These are phyloP conservation scores for Pipistrellus pygmaeus DNA, from an alignment of 2,797 vertebrate genomes.

Conservation along the genomic window DNA sequence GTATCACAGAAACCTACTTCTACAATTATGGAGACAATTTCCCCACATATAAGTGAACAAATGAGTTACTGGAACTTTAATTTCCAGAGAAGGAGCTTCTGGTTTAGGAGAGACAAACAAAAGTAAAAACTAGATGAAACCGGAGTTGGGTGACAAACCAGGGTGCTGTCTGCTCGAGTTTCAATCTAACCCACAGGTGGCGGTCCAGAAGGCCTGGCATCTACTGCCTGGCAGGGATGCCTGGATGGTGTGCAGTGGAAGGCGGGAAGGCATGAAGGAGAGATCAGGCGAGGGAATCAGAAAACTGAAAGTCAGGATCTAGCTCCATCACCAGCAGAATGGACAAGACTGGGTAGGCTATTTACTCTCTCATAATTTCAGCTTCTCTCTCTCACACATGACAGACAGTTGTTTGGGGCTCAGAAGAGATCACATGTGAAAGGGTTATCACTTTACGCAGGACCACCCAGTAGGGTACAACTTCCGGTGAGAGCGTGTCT, in stretches of 20 bases:
- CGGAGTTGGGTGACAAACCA: background rate
- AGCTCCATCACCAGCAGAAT: background rate
- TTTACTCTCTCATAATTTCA: background rate
- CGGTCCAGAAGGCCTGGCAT: background rate
- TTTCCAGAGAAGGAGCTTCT: conserved; percentile 37
- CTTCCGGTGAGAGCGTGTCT: background rate
- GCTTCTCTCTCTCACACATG: conserved; percentile 24
- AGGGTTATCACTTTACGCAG: background rate
- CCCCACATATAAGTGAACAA: background rate
- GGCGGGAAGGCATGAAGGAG: background rate
- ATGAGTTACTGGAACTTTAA: background rate
- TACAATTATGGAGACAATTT: background rate
- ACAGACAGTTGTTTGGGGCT: background rate
- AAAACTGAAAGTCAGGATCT: background rate
- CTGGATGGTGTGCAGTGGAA: background rate
- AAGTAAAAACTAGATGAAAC: conserved; percentile 22
- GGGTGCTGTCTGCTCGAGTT: background rate
- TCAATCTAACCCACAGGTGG: background rate
- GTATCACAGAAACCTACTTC: background rate
- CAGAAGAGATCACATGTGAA: background rate
- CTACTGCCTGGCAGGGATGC: background rate
- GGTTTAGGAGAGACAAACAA: background rate
- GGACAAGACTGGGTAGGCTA: no score
- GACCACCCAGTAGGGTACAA: background rate
- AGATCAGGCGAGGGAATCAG: background rate